phyloP scores from a whole-genome alignment of 2,113 vertebrate species.

The Brachyistius frenatus region DNA sequence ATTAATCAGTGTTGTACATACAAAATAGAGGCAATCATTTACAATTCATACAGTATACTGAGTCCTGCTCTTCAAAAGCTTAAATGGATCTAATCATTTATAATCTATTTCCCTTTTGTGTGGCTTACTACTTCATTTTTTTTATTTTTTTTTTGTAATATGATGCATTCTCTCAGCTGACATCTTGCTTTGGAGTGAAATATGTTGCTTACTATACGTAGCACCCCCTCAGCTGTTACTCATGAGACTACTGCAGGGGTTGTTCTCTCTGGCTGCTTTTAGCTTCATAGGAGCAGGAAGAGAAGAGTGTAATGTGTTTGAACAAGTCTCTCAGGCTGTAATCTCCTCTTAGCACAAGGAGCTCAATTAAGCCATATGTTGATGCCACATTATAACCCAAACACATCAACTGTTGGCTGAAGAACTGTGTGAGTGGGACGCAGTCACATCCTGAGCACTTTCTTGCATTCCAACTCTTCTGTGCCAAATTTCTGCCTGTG shows the following conservation, averaged over 20 bases:
- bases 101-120: neutral
- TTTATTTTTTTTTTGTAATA: slow-evolving; percentile 7
- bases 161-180: slow-evolving; percentile 5
- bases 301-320: slow-evolving; percentile 65
- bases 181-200: slow-evolving; percentile 38
- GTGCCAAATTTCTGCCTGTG: slow-evolving; percentile 29
- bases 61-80: neutral
- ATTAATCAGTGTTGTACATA: slow-evolving; percentile 12
- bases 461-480: slow-evolving; percentile 39
- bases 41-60: neutral
- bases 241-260: slow-evolving; percentile 37
- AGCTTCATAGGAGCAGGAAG: slow-evolving; percentile 53
- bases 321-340: slow-evolving; percentile 67
- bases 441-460: slow-evolving; percentile 33
- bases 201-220: slow-evolving; percentile 24
- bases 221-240: slow-evolving; percentile 49
- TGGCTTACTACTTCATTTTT: neutral
- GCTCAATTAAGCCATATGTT: slow-evolving; percentile 68
- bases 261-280: slow-evolving; percentile 58
- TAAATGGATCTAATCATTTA: neutral
- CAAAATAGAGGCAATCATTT: neutral
- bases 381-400: slow-evolving; percentile 66
- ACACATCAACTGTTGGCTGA: slow-evolving; percentile 59
- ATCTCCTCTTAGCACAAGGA: slow-evolving; percentile 72
- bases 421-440: slow-evolving; percentile 44